Evolutionary conservation across 2,113 vertebrate genomes (phyloP), one percentile per base, ranked within the genome.

Genomic region (Paraplagusia blochii): DNA sequence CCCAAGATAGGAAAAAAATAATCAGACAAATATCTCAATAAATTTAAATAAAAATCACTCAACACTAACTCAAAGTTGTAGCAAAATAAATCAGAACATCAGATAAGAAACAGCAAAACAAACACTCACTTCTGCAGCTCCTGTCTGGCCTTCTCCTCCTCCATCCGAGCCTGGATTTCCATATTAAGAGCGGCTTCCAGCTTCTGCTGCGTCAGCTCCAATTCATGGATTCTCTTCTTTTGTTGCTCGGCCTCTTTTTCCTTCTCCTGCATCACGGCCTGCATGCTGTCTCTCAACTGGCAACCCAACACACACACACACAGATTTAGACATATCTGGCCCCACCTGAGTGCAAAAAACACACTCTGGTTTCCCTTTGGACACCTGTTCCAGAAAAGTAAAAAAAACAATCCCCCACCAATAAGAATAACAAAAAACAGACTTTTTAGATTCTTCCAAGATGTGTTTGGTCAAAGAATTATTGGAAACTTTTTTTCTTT

Each of bases 161-260:
- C 87, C 63, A 80, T 60, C 4, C 83, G 84, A 3, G 90, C 88
- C 73, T 89, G 88, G 33, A 91, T 91, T 84, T 92, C 86, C 47
- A 84, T 63, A 44, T 86, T 77, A 11, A 92, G 88, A 0, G 88
- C 89, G 5, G 72, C 80, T 58, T 92, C 89, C 44, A 92, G 80
- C 44, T 86, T 80, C 68, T 29, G 40, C 68, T 92, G 90, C 0
- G 87, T 91, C 62, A 82, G 53, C 76, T 92, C 91, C 74, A 92
- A 45, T 61, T 90, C 91, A 19, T 65, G 63, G 53, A 92, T 90
- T 57, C 83, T 88, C 53, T 44, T 84, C 44, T 85, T 88, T 64
- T 92, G 89, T 22, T 79, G 80, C 72, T 87, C 73, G 0, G 90
- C 72, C 55, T 88, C 86, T 56, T 43, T 84, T 49, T 87, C 81